Base-by-base conservation (phyloP, 2,888 invertebrate species). In the Cephus nigrinus region DNA sequence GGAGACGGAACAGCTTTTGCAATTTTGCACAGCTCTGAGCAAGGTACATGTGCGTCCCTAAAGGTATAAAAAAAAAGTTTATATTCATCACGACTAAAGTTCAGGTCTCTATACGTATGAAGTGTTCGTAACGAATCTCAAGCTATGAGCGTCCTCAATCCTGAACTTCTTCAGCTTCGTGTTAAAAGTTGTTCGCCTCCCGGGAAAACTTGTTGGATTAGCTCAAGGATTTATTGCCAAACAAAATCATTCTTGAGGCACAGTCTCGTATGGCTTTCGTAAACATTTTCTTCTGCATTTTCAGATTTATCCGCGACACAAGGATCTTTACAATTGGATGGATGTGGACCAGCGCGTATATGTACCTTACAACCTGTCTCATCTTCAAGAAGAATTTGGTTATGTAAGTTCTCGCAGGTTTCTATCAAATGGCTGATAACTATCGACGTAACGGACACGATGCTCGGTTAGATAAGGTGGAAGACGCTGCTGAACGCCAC, bases 301-400 rank as follows among this genome's bases (percentile, higher is more conserved):
- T 23, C 9, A 92, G 92, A 89, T 92, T 75, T 90, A 90, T 83
- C 92, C 92, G 31, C 87, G 91, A 81, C 89, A 91, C 84, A 92
- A 92, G 82, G 92, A 92, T 80, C 87, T 92, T 30, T 90, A 91
- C 80, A 90, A 90, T 79, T 90, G 90, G 86, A 88, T 92, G 75
- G 90, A 92, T 81, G 88, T 92, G 40, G 90, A 92, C 83, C 89
- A 92, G 84, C 87, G 90, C 78, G 89, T 91, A 79, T 92, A 91
- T 85, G 89, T 91, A 82, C 87, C 90, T 76, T 92, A 91, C 87
- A 89, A 91, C 80, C 84, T 93, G 79, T 90, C 91, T 75, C 87
- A 91, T 80, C 89, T 93, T 36, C 92, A 93, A 84, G 89, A 91
- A 75, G 89, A 88, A 79, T 93, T 92, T 84, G 90, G 90, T 86